These are phyloP conservation scores for Potamilus streckersoni DNA, from an alignment of 1,140 invertebrate genomes.

Conservation along the genomic window DNA sequence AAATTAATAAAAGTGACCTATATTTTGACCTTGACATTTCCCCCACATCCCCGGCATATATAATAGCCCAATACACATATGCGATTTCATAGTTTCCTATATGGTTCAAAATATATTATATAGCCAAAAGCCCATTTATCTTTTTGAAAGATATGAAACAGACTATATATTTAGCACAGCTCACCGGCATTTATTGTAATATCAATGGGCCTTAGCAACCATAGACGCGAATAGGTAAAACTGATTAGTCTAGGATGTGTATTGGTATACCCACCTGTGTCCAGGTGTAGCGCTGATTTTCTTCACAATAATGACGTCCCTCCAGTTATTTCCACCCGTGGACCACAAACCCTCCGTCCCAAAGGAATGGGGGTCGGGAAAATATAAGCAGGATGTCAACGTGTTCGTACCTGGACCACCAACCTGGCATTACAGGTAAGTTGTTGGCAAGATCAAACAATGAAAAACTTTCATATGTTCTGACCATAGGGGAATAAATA, in stretches of 20 bases:
- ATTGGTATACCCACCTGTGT: not conserved
- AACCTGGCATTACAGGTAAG: slow-evolving; percentile 33
- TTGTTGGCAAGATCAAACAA: not conserved
- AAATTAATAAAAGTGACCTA: not conserved
- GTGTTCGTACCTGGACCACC: slow-evolving; percentile 29
- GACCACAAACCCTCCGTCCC: slow-evolving; percentile 16
- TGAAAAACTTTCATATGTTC: too few species aligned
- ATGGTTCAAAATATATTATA: slow-evolving; percentile 21
- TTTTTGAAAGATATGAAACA: not conserved
- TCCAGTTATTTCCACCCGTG: slow-evolving; percentile 26
- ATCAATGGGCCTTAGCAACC: slow-evolving; percentile 25
- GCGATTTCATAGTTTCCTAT: not conserved
- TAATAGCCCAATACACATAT: not conserved
- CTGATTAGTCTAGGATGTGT: not conserved
- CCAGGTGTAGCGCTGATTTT: slow-evolving; percentile 9
- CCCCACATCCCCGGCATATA: not conserved
- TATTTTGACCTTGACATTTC: slow-evolving; percentile 6
- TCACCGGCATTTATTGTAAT: slow-evolving; percentile 4
- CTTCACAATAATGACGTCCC: slow-evolving; percentile 28
- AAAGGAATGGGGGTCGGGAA: slow-evolving; percentile 27
- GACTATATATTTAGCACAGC: slow-evolving; percentile 4
- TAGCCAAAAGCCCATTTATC: slow-evolving; percentile 1
- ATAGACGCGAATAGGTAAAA: slow-evolving; percentile 16
- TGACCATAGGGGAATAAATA: too few species aligned
- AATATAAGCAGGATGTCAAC: slow-evolving; percentile 27